phyloP scores from a whole-genome alignment of 2,797 vertebrate genomes.

The Pantherophis alleghaniensis region DNA sequence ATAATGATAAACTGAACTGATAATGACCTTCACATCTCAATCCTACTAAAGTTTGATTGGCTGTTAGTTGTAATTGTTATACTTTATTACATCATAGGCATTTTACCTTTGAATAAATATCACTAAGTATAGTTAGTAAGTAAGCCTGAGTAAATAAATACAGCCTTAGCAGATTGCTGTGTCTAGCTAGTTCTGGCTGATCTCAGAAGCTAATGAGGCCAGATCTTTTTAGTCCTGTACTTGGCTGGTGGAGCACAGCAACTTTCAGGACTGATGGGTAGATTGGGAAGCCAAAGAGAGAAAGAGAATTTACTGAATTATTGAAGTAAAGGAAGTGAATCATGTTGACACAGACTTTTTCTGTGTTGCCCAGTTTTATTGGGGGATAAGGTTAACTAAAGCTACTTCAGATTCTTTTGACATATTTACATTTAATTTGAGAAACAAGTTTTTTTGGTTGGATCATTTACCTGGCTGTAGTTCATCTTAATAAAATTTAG shows the following conservation, averaged over 20 bases:
- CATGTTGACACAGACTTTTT: background rate
- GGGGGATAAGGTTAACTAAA: background rate
- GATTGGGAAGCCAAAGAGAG: background rate
- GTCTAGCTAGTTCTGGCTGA: too few relatives aligned
- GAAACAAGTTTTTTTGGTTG: constrained; percentile 9
- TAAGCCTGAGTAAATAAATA: too few relatives aligned
- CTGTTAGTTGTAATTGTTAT: background rate
- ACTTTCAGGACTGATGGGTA: background rate
- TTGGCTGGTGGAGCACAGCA: background rate
- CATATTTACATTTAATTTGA: constrained; percentile 16
- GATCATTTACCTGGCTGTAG: background rate
- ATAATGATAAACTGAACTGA: background rate
- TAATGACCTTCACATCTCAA: background rate
- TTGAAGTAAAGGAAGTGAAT: background rate
- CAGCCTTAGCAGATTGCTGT: too few relatives aligned
- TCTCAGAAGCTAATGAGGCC: too few relatives aligned
- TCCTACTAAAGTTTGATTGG: background rate
- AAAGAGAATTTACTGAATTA: background rate
- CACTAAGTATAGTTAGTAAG: too few relatives aligned
- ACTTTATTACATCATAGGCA: background rate
- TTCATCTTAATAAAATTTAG: background rate
- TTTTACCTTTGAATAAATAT: background rate
- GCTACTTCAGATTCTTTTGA: background rate
- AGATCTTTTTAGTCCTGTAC: background rate
- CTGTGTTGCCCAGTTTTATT: background rate